Base-by-base conservation (phyloP, 2,113 vertebrate genomes). In the Gymnogyps californianus region DNA sequence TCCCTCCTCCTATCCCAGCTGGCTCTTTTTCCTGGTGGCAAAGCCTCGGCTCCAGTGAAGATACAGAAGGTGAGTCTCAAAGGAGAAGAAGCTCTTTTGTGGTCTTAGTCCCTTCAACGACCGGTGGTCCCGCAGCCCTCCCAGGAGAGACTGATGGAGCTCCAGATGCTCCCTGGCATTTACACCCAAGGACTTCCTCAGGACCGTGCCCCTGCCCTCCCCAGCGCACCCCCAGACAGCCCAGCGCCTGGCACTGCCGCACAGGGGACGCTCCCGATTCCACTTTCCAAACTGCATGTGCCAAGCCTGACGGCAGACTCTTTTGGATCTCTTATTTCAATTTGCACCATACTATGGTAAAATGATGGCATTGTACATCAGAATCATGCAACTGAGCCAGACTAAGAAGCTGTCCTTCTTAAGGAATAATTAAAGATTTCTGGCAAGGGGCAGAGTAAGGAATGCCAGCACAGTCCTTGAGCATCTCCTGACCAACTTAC, bases 261-360 rank as follows among this genome's bases (percentile, higher is more conserved):
- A 7, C 13, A 15, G 28, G 34, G 51, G 40, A 47, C 1, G 2
- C 1, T 83, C 44, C 70, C 1, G 0, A 24, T 38, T 40, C 40
- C 3, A 1, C 36, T 88, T 65, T 32, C 75, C 47, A n/a, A 82
- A 28, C 40, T 2, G 17, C 61, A 72, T 0, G 0, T 18, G 24
- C 46, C 26, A 76, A 65, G 59, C 66, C 86, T 16, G 31, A 32
- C 5, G 7, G 54, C 69, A 87, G 79, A 55, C 18, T 49, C 38
- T 20, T 62, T 5, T 25, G 26, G 40, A 31, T 38, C 36, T 76
- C 61, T 34, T 11, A 17, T 6, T 74, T 55, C 38, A 71, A 11
- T 58, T 85, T 32, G 54, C 54, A 61, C 13, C 6, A 3, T 17
- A 3, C 17, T 8, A 31, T 0, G 5, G 40, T 19, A 65, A 88